Evolutionary conservation across 2,888 invertebrate genomes (phyloP), one percentile per base, ranked within the genome.

Genomic region (Anorthoa munda): DNA sequence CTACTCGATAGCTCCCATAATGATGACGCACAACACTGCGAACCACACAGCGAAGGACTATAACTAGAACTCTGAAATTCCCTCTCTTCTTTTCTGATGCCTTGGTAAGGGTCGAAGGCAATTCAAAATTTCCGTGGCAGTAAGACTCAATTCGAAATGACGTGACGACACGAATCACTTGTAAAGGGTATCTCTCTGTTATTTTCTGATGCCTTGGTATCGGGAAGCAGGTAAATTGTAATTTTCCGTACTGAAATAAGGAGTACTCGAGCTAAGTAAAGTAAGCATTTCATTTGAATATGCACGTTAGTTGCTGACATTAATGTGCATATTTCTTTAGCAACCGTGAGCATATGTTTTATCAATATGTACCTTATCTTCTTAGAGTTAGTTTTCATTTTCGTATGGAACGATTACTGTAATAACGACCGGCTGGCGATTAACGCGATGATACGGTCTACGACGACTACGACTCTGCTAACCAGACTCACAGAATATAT

Each of bases 231-330:
- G 23, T 48, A 58, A 60, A 55, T 83, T 58, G n/a, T 66, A 80
- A 71, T 79, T 82, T 73, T 73, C 70, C 66, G 68, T 79, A 50
- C 11, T 48, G 72, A 53, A 72, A 66, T 59, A 39, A 39, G n/a
- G 45, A 21, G 12, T 45, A 18, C 56, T 56, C 26, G 56, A 50
- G 23, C 23, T 21, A 56, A 23, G 18, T 39, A 39, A 17, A 12
- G 26, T 17, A 12, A 23, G 21, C 17, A 31, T 51, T 39, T 59
- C 31, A 59, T 39, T 39, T 5, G 39, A 39, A 39, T 39, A n/a
- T n/a, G 5, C 13, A 39, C 39, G n/a, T 59, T 59, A 59, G 17
- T 0, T 4, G 13, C 13, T 67, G 15, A 13, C 0, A 4, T 7
- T 21, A 64, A 15, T 65, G 26, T 48, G 26, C 13, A 61, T 31